Base-by-base conservation (phyloP, 2,888 invertebrate genomes). In the Cactoblastis cactorum region DNA sequence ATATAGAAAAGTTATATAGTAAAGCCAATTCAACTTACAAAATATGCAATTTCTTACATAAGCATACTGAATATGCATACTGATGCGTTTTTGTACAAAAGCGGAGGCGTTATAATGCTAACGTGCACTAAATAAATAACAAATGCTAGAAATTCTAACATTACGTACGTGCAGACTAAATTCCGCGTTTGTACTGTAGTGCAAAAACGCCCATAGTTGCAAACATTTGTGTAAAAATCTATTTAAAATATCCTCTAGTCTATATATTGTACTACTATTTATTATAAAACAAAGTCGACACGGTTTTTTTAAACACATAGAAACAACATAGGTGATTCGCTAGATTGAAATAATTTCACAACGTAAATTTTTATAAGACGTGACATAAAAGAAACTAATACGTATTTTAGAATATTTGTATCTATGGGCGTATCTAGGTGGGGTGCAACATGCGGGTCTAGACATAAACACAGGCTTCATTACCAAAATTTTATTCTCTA, bases 381-480 rank as follows among this genome's bases (percentile, higher is more conserved):
- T 22, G 3, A 6, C 22, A 3, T 4, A 22, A 22, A 3, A 22
- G 3, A 22, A 6, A 22, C 28, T 28, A 4, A 9, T 28, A 6
- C 5, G 3, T 28, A 22, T 28, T 6, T 28, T 6, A 4, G 5
- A 3, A 11, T 18, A 18, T 38, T 38, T 43, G 43, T 17, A 28
- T 28, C 3, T 43, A 28, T 15, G 15, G 17, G 15, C 43, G 43
- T 32, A 58, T 56, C 19, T 19, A 38, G 35, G 49, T 53, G 52
- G 57, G 60, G 67, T 72, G 74, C 69, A 49, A 45, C 80, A 77
- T 80, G 82, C 54, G 64, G 64, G 66, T 67, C 67, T 67, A n/a
- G 76, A 80, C 77, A 80, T 77, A 83, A 83, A 82, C 69, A 79
- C 75, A 79, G 65, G 67, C 69, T 69, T 62, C 62, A 62, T 77